Percentiles rank a stretch among this genome's conserved stretches.
Evolutionary conservation across 2,797 vertebrate genomes (phyloP).

Genomic region (Orestias chungarensis): DNA sequence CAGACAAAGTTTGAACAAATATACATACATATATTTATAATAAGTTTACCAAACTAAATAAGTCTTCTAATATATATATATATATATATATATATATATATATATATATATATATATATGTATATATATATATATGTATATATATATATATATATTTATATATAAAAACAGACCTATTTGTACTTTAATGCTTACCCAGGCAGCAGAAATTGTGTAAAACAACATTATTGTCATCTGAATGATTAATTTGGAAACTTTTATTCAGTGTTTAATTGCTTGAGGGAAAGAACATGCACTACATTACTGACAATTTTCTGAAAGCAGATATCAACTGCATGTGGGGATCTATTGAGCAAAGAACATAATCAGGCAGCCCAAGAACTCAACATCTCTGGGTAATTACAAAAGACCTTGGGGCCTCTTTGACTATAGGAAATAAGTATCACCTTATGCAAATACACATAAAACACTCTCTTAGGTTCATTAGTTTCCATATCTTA

Average conservation of each 20-base stretch:
- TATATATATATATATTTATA: too few species aligned
- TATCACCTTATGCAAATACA: constrained; percentile 31
- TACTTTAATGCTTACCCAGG: constrained; percentile 6
- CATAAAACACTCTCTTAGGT: constrained; percentile 38
- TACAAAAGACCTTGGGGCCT: constrained; percentile 57
- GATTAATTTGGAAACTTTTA: constrained; percentile 35
- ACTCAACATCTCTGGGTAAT: constrained; percentile 60
- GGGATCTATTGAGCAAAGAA: constrained; percentile 50
- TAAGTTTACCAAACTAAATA: too few species aligned
- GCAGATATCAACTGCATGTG: constrained; percentile 38
- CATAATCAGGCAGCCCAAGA: constrained; percentile 53
- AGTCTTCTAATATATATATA: too few species aligned
- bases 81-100: too few species aligned
- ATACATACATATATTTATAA: too few species aligned
- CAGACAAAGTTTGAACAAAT: not conserved
- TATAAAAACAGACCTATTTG: constrained; percentile 10
- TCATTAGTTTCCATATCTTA: constrained; percentile 40
- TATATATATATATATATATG: too few species aligned
- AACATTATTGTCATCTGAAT: constrained; percentile 41
- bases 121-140: too few species aligned
- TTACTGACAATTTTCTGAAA: constrained; percentile 29
- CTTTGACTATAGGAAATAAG: constrained; percentile 59
- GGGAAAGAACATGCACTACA: constrained; percentile 45
- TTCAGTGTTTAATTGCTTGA: constrained; percentile 38
- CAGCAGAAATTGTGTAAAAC: constrained; percentile 33